These are phyloP conservation scores for Spodoptera exigua DNA, from an alignment of 2,888 invertebrate species.

Conservation along the genomic window DNA sequence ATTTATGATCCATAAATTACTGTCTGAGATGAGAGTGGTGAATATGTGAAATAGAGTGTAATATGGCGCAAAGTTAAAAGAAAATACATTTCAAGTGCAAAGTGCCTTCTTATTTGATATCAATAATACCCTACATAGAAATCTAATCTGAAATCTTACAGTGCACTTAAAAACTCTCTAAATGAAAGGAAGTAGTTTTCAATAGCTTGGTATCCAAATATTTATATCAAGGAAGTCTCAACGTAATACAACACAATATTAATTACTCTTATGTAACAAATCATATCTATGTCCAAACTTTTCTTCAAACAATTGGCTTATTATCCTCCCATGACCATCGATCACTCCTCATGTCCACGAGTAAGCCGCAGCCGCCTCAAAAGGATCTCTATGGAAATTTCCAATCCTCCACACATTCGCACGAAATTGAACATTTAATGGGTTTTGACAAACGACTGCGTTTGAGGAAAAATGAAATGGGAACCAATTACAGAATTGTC, in stretches of 20 bases:
- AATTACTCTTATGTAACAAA: neutral
- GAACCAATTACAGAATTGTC: neutral
- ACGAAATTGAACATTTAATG: conserved; percentile 21
- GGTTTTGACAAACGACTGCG: conserved; percentile 12
- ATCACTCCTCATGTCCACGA: conserved; percentile 16
- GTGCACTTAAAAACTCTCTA: too few relatives aligned
- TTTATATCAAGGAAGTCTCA: too few relatives aligned
- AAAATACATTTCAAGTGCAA: too few relatives aligned
- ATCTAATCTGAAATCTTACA: too few relatives aligned
- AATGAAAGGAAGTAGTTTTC: too few relatives aligned
- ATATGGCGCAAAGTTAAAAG: neutral
- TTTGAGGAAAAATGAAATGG: conserved; percentile 1
- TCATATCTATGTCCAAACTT: conserved; percentile 1
- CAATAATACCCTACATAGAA: too few relatives aligned
- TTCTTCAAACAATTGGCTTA: neutral
- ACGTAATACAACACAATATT: neutral
- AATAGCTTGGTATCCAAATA: too few relatives aligned
- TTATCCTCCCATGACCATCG: conserved; percentile 7
- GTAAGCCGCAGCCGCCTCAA: conserved; percentile 28
- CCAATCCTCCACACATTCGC: conserved; percentile 26
- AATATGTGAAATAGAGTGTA: too few relatives aligned
- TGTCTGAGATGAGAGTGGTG: too few relatives aligned
- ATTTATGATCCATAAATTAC: too few relatives aligned
- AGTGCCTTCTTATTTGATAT: too few relatives aligned
- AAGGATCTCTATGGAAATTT: conserved; percentile 34